A percentile compares a stretch with the other conserved stretches of the same genome.
Evolutionary conservation across 2,888 invertebrate genomes (phyloP).

Genomic region (Odontomyia ornata): DNA sequence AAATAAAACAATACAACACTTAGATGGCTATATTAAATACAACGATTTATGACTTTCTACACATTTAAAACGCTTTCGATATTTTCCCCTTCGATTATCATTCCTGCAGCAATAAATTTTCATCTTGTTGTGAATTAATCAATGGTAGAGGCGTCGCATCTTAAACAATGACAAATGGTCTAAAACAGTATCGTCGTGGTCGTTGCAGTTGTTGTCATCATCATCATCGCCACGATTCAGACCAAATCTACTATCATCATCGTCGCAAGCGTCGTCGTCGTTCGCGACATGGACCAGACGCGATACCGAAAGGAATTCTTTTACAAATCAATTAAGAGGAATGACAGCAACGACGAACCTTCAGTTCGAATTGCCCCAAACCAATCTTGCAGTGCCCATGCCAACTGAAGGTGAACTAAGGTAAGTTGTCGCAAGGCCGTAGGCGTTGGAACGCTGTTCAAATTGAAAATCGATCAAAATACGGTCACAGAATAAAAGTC

Average conservation of each 20-base stretch:
- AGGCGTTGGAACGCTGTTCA: conserved; percentile 36
- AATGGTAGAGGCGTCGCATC: conserved; percentile 50
- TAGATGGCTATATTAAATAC: too few relatives aligned
- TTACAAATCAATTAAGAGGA: conserved; percentile 51
- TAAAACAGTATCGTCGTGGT: conserved; percentile 41
- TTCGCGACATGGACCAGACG: conserved; percentile 42
- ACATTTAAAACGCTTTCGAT: too few relatives aligned
- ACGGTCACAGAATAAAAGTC: conserved; percentile 43
- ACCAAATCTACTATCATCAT: background rate
- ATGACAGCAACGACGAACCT: conserved; percentile 20
- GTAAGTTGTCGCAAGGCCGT: background rate
- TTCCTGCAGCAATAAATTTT: background rate
- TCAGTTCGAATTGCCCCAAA: conserved; percentile 25
- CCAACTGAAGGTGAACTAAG: background rate
- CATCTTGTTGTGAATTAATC: conserved; percentile 46
- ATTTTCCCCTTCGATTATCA: background rate
- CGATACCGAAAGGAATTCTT: conserved; percentile 47
- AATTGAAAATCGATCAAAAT: conserved; percentile 44
- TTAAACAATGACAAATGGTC: conserved; percentile 51
- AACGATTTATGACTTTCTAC: too few relatives aligned
- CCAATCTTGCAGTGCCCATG: background rate
- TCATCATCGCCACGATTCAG: conserved; percentile 14
- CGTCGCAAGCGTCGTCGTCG: conserved; percentile 15
- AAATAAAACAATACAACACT: too few relatives aligned
- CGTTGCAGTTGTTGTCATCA: conserved; percentile 32